A percentile compares a stretch with the other conserved stretches of the same genome.
These are phyloP conservation scores for Pedionomus torquatus DNA, from an alignment of 2,113 vertebrate genomes.

Conservation along the genomic window DNA sequence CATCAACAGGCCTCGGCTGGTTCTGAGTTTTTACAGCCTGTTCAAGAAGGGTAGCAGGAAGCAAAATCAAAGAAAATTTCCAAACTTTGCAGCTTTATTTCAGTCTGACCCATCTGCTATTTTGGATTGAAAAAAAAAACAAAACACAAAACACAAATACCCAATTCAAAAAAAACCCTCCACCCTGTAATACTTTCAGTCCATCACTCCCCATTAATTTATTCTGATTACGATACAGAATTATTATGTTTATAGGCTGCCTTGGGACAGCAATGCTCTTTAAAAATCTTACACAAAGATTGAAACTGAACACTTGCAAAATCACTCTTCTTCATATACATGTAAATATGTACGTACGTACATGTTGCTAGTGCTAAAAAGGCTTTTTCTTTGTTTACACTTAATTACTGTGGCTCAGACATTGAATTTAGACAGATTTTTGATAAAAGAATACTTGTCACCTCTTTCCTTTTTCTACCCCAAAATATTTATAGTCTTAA, in stretches of 20 bases:
- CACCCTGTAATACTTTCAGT: neutral
- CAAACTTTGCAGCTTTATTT: neutral
- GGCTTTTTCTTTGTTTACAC: neutral
- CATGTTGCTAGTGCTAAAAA: neutral
- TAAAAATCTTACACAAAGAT: neutral
- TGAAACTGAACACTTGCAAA: neutral
- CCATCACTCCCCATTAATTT: neutral
- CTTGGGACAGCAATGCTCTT: neutral
- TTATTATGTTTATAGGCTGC: neutral
- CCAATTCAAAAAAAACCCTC: neutral
- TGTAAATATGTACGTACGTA: neutral
- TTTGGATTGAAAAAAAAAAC: neutral
- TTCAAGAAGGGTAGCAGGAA: neutral
- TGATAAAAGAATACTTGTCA: neutral
- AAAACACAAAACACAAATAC: neutral
- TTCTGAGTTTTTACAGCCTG: neutral
- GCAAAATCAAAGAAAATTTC: neutral
- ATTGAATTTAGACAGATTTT: neutral
- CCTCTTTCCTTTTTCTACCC: neutral
- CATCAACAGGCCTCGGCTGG: neutral
- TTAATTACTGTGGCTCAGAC: neutral
- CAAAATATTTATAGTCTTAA: neutral
- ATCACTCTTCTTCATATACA: neutral
- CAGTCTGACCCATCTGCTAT: neutral
- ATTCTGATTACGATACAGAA: neutral